Base-by-base conservation (phyloP, 2,888 invertebrate genomes). In the Scelioninae gen. 2 region DNA sequence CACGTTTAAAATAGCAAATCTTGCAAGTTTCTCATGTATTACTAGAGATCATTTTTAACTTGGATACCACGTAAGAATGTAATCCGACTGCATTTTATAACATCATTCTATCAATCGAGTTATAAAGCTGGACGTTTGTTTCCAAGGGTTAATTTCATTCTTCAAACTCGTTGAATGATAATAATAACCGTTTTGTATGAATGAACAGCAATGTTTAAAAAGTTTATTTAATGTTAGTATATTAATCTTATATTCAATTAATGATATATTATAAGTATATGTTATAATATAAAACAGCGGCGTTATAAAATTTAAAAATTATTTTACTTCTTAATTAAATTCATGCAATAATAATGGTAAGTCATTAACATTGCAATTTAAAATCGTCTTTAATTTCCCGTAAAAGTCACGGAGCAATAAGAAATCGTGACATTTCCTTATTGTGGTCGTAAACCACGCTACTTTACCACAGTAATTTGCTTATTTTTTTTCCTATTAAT, bases 391-490 rank as follows among this genome's bases (percentile, higher is more conserved):
- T 52, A 64, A 35, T 60, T 72, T 41, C 22, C 22, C 37, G 50
- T 28, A 45, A 53, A 48, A 22, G 75, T 76, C 76, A 78, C 75
- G 76, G 73, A 81, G 80, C 80, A 82, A 82, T 82, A 71, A 74
- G 63, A 71, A 73, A 77, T 71, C 70, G 63, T 77, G 81, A 80
- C 80, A 71, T 82, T 83, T 82, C 82, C 82, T 83, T 82, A 83
- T 83, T 81, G 81, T 77, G 78, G 78, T 79, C 81, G 77, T 83
- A 81, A 83, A 82, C 81, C 78, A 74, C 77, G 78, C 77, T 77
- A 79, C 79, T 78, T 81, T 77, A n/a, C n/a, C n/a, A n/a, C n/a
- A n/a, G n/a, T n/a, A n/a, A n/a, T n/a, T n/a, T n/a, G n/a, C n/a
- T n/a, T n/a, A n/a, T n/a, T n/a, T n/a, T n/a, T n/a, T n/a, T n/a